A percentile compares a stretch with the other conserved stretches of the same genome.
Conservation (phyloP, 2,113 vertebrate genomes). For the Chloropsis hardwickii region DNA sequence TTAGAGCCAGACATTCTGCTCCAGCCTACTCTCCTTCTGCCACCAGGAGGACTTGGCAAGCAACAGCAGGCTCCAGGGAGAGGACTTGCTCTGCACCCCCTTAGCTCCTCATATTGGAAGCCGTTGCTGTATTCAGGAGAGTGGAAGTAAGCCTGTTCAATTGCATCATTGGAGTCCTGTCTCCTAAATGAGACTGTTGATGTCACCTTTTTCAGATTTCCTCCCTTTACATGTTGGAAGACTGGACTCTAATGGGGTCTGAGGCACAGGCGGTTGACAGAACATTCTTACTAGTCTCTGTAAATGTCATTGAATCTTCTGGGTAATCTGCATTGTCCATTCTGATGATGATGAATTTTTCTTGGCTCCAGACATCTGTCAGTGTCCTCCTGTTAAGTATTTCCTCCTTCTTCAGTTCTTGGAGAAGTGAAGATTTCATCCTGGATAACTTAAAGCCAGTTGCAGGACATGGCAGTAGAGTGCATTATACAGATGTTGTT, state of each 20-base stretch:
- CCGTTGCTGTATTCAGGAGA: background rate
- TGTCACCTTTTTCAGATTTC: background rate
- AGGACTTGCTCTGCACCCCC: background rate
- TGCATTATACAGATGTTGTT: background rate
- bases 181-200: background rate
- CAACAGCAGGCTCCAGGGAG: background rate
- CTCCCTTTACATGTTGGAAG: background rate
- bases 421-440: background rate
- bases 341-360: background rate
- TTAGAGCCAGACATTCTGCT: background rate
- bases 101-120: background rate
- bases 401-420: background rate
- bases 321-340: background rate
- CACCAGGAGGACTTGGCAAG: background rate
- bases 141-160: background rate
- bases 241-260: background rate
- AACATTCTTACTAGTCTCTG: background rate
- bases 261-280: background rate
- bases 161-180: background rate
- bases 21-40: background rate
- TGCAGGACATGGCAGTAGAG: background rate
- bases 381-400: background rate
- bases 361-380: background rate
- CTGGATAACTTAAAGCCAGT: background rate
- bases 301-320: background rate